Percentiles rank a stretch among this genome's conserved stretches.
These are phyloP conservation scores for Drosophila bipectinata DNA, from an alignment of 1,140 invertebrate species.

Conservation along the genomic window DNA sequence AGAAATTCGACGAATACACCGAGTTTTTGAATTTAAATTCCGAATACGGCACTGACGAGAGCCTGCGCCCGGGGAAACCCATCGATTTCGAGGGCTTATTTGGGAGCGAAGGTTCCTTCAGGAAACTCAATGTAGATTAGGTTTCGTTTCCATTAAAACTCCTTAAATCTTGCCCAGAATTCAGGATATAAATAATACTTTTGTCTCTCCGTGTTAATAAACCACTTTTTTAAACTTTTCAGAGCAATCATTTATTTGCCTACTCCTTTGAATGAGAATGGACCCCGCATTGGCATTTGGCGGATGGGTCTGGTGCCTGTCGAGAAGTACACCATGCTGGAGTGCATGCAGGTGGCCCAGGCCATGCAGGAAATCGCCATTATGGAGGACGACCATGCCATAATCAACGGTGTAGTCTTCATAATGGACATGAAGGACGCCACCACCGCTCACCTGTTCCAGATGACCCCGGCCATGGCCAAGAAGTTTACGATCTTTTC, in stretches of 20 bases:
- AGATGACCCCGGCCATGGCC: constrained; percentile 84
- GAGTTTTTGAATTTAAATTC: constrained; percentile 86
- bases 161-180: no score
- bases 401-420: constrained; percentile 84
- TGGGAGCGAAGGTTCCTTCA: constrained; percentile 74
- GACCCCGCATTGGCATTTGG: constrained; percentile 57
- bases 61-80: constrained; percentile 85
- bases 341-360: constrained; percentile 59
- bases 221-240: no score
- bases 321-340: constrained; percentile 60
- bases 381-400: constrained; percentile 84
- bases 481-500: constrained; percentile 84
- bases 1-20: constrained; percentile 85
- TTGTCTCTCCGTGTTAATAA: no score
- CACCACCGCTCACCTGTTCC: constrained; percentile 84
- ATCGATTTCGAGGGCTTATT: constrained; percentile 85
- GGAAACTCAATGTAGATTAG: constrained; percentile 73
- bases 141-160: constrained; percentile 86
- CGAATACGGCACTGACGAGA: constrained; percentile 85
- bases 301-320: constrained; percentile 47
- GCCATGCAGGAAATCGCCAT: constrained; percentile 70
- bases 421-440: constrained; percentile 84
- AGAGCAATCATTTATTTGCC: constrained; percentile 70
- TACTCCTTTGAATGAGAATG: constrained; percentile 70
- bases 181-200: no score